Conservation (phyloP, 2,113 vertebrate genomes). For the Hippoglossus stenolepis region DNA sequence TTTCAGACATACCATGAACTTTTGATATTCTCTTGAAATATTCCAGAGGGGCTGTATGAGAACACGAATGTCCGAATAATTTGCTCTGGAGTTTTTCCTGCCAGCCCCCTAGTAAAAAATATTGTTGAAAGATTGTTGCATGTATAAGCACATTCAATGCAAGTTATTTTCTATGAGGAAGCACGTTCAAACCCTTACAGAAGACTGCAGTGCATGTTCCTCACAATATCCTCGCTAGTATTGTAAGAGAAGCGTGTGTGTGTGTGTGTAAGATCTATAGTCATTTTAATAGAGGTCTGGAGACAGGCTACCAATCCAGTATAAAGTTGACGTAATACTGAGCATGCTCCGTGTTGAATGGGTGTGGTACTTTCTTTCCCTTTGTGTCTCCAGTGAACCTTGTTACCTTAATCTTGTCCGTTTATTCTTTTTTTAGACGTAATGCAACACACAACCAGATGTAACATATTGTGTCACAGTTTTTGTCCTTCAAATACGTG, state of each 20-base stretch:
- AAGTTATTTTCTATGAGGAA: no score
- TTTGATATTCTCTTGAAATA: no score
- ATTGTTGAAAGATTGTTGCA: no score
- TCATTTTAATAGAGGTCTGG: slow-evolving; percentile 49
- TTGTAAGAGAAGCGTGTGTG: not conserved
- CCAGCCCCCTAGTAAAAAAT: no score
- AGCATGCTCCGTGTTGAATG: slow-evolving; percentile 66
- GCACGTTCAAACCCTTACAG: no score
- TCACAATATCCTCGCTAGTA: not conserved
- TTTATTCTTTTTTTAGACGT: not conserved
- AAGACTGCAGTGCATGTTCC: not conserved
- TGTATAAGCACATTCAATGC: no score
- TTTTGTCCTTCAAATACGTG: not conserved
- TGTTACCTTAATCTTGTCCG: not conserved
- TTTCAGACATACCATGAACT: no score
- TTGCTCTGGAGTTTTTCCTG: no score
- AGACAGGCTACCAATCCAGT: slow-evolving; percentile 31
- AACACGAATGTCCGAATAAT: no score
- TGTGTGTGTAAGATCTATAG: not conserved
- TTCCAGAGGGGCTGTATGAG: no score
- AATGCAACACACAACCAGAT: not conserved
- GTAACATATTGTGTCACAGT: not conserved
- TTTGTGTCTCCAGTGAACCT: slow-evolving; percentile 30
- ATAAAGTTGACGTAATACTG: slow-evolving; percentile 69
- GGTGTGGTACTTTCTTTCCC: slow-evolving; percentile 56